A percentile compares a stretch with the other conserved stretches of the same genome.
phyloP scores from a whole-genome alignment of 2,888 invertebrate species.

The Exocentrus adspersus region DNA sequence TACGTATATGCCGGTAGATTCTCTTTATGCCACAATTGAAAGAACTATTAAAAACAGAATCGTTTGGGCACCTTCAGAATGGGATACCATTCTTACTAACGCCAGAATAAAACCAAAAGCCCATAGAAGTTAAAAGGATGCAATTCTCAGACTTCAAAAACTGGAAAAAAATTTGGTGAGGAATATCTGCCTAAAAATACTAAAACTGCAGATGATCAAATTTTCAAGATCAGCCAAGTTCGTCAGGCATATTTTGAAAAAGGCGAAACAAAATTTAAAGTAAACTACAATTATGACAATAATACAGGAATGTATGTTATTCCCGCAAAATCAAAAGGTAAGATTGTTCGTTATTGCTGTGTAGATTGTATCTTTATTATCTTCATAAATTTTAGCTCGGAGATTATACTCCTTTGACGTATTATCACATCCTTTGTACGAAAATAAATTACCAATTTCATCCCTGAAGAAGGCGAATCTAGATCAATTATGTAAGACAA shows the following conservation, averaged over 20 bases:
- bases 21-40: conserved; percentile 15
- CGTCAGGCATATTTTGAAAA: conserved; percentile 7
- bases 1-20: conserved; percentile 22
- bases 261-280: conserved; percentile 1
- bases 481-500: neutral
- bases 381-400: neutral
- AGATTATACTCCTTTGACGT: neutral
- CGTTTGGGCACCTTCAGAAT: conserved; percentile 9
- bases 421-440: conserved; percentile 1
- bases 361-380: neutral
- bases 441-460: neutral
- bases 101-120: neutral
- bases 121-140: neutral
- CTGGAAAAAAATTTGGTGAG: conserved; percentile 3
- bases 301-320: conserved; percentile 9
- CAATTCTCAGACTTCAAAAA: conserved; percentile 4
- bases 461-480: neutral
- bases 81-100: neutral
- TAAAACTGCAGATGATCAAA: neutral
- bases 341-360: neutral
- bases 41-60: conserved; percentile 8
- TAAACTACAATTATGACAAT: conserved; percentile 8
- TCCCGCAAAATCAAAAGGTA: conserved; percentile 4
- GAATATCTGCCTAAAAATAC: conserved; percentile 3
- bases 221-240: neutral